Percentiles rank a stretch among this genome's conserved stretches.
These are phyloP conservation scores for Euschistus heros DNA, from an alignment of 1,140 invertebrate genomes.

Conservation along the genomic window DNA sequence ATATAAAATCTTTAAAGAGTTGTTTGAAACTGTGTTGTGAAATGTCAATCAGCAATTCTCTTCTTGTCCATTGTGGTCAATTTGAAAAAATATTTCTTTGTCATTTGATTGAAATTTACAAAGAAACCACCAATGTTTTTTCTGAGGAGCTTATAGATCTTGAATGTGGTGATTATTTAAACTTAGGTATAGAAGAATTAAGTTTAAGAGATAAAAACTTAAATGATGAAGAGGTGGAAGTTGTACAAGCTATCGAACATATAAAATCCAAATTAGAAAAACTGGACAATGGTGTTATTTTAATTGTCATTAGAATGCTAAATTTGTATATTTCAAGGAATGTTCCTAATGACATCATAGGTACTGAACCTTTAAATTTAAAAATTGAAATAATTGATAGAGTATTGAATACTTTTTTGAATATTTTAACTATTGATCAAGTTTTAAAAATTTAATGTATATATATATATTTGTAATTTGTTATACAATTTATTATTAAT, in stretches of 20 bases:
- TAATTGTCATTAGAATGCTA: too few relatives aligned
- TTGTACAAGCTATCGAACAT: too few relatives aligned
- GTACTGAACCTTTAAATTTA: background rate
- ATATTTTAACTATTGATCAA: slow-evolving; percentile 4
- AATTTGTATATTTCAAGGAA: background rate
- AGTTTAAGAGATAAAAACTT: too few relatives aligned
- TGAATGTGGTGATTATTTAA: too few relatives aligned
- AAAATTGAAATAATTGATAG: background rate
- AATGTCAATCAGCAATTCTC: background rate
- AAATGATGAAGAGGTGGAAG: too few relatives aligned
- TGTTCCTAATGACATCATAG: background rate
- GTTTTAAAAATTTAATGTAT: background rate
- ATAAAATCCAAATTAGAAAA: too few relatives aligned
- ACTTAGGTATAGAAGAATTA: too few relatives aligned
- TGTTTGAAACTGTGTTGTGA: background rate
- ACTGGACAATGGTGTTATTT: too few relatives aligned
- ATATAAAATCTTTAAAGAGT: background rate
- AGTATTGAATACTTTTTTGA: background rate
- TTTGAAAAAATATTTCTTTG: background rate
- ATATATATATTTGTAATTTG: background rate
- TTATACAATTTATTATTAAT: too few relatives aligned
- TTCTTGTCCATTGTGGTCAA: background rate
- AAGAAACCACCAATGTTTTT: background rate
- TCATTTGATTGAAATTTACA: background rate
- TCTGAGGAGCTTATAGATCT: too few relatives aligned